Evolutionary conservation across 2,888 invertebrate species (phyloP).

Genomic region (Blastobasis adustella): DNA sequence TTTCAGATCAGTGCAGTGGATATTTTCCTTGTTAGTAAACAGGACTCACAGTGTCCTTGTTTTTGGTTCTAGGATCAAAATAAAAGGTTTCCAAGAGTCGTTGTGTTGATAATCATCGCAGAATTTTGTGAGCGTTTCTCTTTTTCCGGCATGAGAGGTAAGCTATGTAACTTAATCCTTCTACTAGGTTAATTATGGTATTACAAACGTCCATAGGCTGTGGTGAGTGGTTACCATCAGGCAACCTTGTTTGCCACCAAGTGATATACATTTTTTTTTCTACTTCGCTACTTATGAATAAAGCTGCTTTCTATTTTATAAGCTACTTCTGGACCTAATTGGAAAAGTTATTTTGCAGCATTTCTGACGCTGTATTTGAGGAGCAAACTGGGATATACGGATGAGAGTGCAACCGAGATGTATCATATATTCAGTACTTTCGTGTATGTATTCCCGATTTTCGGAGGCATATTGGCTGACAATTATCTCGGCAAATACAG

Average conservation of each 20-base stretch:
- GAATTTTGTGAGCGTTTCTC: conserved; percentile 98
- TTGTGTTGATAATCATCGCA: conserved; percentile 92
- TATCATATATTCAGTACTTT: conserved; percentile 84
- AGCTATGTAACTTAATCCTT: conserved; percentile 19
- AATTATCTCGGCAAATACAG: conserved; percentile 87
- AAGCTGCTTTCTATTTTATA: too few species aligned
- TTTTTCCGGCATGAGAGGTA: conserved; percentile 95
- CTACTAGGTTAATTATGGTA: too few species aligned
- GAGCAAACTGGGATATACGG: conserved; percentile 76
- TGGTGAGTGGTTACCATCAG: too few species aligned
- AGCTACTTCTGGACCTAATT: neutral
- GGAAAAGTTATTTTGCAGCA: conserved; percentile 67
- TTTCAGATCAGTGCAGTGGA: neutral
- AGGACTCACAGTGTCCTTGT: neutral
- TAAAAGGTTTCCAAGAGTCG: conserved; percentile 82
- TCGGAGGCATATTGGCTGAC: conserved; percentile 88
- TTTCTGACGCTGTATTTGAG: conserved; percentile 84
- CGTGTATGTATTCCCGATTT: conserved; percentile 84
- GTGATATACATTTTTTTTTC: too few species aligned
- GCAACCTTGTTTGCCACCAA: too few species aligned
- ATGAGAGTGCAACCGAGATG: conserved; percentile 80
- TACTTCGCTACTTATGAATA: too few species aligned
- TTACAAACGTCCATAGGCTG: too few species aligned
- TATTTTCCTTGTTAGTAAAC: neutral
- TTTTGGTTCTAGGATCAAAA: conserved; percentile 31